Conservation (phyloP, 2,888 invertebrate genomes). For the Lamellibrachia columna region DNA sequence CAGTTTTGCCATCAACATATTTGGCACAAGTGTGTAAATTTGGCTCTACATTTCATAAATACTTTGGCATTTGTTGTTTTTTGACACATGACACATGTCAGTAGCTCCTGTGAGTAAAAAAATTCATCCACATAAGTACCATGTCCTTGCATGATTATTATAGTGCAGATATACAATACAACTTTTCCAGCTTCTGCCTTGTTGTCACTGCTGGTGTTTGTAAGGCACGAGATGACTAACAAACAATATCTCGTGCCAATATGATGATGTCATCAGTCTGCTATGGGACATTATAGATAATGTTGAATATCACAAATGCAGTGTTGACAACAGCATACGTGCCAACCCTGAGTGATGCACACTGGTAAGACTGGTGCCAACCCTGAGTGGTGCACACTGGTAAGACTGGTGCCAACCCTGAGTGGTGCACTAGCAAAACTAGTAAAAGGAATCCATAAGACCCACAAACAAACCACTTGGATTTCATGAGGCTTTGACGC, state of each 20-base stretch:
- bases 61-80: background rate
- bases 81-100: background rate
- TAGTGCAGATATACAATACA: background rate
- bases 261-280: background rate
- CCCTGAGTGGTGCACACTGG: too few species aligned
- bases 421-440: too few species aligned
- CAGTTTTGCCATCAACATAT: background rate
- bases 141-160: background rate
- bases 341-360: too few species aligned
- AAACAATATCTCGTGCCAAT: background rate
- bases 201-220: background rate
- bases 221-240: background rate
- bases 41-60: background rate
- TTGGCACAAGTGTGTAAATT: background rate
- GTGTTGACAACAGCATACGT: background rate
- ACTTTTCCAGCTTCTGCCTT: background rate
- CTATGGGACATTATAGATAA: background rate
- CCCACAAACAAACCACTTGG: too few species aligned
- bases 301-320: background rate
- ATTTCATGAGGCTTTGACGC: too few species aligned
- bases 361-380: too few species aligned
- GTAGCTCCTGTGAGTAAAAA: background rate
- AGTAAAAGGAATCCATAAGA: too few species aligned
- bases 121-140: too few species aligned
- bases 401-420: too few species aligned